Conservation (phyloP, 2,113 vertebrate species). For the Circaetus cinerascens region DNA sequence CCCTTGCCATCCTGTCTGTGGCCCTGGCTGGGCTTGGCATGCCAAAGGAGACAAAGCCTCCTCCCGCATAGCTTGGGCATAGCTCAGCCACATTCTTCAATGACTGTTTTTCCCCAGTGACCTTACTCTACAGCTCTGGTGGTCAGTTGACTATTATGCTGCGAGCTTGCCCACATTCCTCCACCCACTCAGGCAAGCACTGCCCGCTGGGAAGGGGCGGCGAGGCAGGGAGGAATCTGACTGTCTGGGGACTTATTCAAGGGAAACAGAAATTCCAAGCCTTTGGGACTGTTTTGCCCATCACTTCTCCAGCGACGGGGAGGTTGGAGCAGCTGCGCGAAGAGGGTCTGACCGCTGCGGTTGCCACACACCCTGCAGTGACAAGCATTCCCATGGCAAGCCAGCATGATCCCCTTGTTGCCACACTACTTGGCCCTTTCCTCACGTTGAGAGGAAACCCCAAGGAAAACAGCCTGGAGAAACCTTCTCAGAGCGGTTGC, state of each 20-base stretch:
- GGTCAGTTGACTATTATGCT: conserved; percentile 62
- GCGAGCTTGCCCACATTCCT: conserved; percentile 48
- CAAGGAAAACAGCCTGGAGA: conserved; percentile 9
- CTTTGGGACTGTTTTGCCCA: conserved; percentile 37
- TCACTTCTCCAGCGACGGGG: not conserved
- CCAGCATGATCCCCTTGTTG: not conserved
- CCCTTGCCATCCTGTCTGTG: conserved; percentile 6
- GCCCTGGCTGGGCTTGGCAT: conserved; percentile 2
- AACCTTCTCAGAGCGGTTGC: not conserved
- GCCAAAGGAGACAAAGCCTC: conserved; percentile 52
- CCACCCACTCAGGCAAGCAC: conserved; percentile 59
- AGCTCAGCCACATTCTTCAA: conserved; percentile 54
- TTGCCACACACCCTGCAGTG: conserved; percentile 25
- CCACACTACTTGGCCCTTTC: not conserved
- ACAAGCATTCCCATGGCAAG: not conserved
- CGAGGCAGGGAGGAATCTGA: conserved; percentile 24
- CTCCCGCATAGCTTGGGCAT: conserved; percentile 52
- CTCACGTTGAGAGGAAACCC: not conserved
- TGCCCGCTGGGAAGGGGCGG: conserved; percentile 43
- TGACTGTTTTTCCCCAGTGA: conserved; percentile 57
- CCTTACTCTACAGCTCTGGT: conserved; percentile 47
- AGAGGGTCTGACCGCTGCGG: not conserved
- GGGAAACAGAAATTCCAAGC: conserved; percentile 42
- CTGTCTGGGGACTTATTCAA: conserved; percentile 31
- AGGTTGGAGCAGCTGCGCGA: not conserved